phyloP scores from a whole-genome alignment of 1,140 invertebrate genomes.

The Ceratosolen fusciceps region DNA sequence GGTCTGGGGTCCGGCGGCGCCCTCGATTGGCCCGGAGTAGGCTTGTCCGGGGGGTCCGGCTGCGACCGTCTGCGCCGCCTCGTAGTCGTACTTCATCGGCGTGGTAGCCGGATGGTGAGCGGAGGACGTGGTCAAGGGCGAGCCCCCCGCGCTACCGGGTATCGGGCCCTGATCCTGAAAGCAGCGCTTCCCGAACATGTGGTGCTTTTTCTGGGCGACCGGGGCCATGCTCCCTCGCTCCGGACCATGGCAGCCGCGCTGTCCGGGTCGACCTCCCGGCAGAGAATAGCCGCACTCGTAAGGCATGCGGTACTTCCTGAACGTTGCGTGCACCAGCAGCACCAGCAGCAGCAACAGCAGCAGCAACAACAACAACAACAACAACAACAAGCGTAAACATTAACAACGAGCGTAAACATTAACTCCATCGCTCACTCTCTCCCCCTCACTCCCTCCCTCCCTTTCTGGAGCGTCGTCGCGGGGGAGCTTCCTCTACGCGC shows the following conservation, averaged over 20 bases:
- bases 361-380: too few species aligned
- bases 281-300: constrained; percentile 81
- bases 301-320: constrained; percentile 81
- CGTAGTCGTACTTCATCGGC: constrained; percentile 76
- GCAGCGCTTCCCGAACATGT: constrained; percentile 90
- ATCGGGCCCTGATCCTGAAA: constrained; percentile 75
- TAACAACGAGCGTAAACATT: too few species aligned
- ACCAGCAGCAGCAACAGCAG: too few species aligned
- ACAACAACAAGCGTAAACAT: too few species aligned
- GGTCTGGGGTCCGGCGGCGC: constrained; percentile 73
- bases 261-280: constrained; percentile 41
- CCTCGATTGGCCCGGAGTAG: constrained; percentile 69
- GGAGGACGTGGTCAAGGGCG: constrained; percentile 50
- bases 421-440: too few species aligned
- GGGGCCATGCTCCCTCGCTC: constrained; percentile 72
- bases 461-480: too few species aligned
- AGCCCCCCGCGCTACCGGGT: constrained; percentile 43
- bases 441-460: too few species aligned
- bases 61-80: constrained; percentile 73
- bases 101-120: constrained; percentile 54
- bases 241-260: constrained; percentile 58
- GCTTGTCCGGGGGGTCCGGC: constrained; percentile 71
- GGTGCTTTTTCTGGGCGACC: constrained; percentile 92
- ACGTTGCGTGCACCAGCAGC: too few species aligned
- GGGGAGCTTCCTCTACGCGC: too few species aligned